Percentiles rank a stretch among this genome's conserved stretches.
Evolutionary conservation across 2,113 vertebrate species (phyloP).

Genomic region (Pyxicephalus adspersus): DNA sequence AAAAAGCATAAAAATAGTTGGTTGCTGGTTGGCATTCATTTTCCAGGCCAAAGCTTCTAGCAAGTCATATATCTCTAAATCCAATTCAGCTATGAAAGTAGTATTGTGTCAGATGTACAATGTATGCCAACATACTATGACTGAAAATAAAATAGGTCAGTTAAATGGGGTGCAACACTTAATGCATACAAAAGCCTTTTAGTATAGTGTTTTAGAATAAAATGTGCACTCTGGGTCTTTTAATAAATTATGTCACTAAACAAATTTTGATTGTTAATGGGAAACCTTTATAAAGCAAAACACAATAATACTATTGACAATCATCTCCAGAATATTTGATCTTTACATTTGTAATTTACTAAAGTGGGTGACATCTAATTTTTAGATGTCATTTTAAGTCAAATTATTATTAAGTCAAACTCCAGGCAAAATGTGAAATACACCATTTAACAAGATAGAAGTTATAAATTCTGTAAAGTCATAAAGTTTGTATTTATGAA

Average conservation of each 20-base stretch:
- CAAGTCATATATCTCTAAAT: constrained; percentile 35
- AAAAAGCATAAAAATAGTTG: not conserved
- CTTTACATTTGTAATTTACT: too few relatives aligned
- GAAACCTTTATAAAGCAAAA: too few relatives aligned
- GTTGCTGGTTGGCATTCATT: constrained; percentile 35
- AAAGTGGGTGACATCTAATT: too few relatives aligned
- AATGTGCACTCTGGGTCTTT: not conserved
- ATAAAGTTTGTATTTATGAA: too few relatives aligned
- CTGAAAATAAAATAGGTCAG: constrained; percentile 26
- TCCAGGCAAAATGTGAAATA: too few relatives aligned
- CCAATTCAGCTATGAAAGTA: constrained; percentile 36
- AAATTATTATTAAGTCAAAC: too few relatives aligned
- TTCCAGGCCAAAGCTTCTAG: constrained; percentile 35
- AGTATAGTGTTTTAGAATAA: constrained; percentile 6
- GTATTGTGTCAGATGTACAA: constrained; percentile 39
- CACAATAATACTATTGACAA: too few relatives aligned
- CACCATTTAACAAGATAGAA: too few relatives aligned
- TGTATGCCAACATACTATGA: constrained; percentile 10
- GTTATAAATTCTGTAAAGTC: too few relatives aligned
- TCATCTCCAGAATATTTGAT: too few relatives aligned
- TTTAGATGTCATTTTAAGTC: too few relatives aligned
- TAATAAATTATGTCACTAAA: not conserved
- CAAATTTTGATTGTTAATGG: not conserved
- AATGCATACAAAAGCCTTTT: constrained; percentile 9
- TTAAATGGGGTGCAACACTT: constrained; percentile 17